Evolutionary conservation across 2,888 invertebrate species (phyloP).

Genomic region (Oscheius sp.): DNA sequence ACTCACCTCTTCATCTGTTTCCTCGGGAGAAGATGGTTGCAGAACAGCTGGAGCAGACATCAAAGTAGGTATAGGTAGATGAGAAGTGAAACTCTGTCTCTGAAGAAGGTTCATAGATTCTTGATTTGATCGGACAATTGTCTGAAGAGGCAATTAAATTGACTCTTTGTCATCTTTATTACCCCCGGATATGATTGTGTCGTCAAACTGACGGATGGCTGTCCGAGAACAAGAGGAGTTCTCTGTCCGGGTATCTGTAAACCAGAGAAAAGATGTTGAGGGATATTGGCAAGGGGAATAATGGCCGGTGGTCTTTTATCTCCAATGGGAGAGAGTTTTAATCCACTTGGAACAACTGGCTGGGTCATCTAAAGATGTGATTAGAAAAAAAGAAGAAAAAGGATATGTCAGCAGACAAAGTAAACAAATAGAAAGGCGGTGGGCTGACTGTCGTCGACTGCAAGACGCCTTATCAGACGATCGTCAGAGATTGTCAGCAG

Average conservation of each 20-base stretch:
- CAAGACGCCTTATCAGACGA: too few relatives aligned
- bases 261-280: background rate
- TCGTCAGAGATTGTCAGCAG: too few relatives aligned
- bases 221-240: too few relatives aligned
- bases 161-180: background rate
- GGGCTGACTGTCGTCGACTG: too few relatives aligned
- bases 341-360: background rate
- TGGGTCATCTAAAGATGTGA: too few relatives aligned
- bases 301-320: constrained; percentile 8
- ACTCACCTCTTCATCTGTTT: constrained; percentile 8
- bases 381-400: too few relatives aligned
- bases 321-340: background rate
- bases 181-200: background rate
- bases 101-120: background rate
- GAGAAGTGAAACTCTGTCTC: too few relatives aligned
- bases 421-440: background rate
- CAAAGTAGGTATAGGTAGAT: too few relatives aligned
- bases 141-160: background rate
- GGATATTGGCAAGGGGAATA: constrained; percentile 1
- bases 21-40: constrained; percentile 1
- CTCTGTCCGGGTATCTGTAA: too few relatives aligned
- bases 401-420: background rate
- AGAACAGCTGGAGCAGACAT: too few relatives aligned
- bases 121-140: background rate
- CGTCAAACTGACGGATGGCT: background rate